Evolutionary conservation across 2,113 vertebrate genomes (phyloP).

Genomic region (Rhadina sibilatrix): DNA sequence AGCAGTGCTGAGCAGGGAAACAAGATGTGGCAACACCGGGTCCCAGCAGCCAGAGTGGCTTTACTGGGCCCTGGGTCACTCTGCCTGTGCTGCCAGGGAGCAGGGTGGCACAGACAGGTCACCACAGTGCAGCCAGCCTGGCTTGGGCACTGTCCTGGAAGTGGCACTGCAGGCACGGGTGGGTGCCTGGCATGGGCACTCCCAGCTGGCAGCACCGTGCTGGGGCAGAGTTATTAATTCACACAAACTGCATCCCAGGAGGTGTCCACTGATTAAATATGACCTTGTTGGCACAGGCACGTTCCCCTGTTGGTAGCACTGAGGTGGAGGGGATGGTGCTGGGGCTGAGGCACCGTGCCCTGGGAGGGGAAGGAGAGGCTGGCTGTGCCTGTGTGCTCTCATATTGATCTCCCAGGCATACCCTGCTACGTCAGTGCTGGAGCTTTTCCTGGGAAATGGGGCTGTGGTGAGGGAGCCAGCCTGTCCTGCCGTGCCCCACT

Average conservation of each 20-base stretch:
- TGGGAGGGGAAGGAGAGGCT: not conserved
- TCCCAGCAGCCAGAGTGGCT: not conserved
- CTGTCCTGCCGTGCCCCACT: accelerated
- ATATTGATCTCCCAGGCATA: not conserved
- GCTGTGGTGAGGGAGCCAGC: not conserved
- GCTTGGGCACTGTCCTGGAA: not conserved
- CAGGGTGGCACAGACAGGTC: not conserved
- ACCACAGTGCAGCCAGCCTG: not conserved
- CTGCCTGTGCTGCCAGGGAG: not conserved
- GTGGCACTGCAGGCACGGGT: not conserved
- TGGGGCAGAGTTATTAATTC: not conserved
- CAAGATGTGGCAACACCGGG: not conserved
- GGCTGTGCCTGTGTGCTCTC: not conserved
- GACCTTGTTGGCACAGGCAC: conserved; percentile 6
- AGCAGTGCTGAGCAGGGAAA: not conserved
- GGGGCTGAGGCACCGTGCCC: accelerated
- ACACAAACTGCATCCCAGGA: not conserved
- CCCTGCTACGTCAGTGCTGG: not conserved
- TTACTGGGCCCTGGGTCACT: not conserved
- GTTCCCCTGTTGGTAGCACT: not conserved
- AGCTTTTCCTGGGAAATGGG: not conserved
- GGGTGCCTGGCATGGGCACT: not conserved
- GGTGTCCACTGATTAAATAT: not conserved
- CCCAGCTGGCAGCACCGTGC: not conserved
- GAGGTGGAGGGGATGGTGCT: not conserved